A percentile compares a stretch with the other conserved stretches of the same genome.
These are phyloP conservation scores for Prinia subflava DNA, from an alignment of 2,113 vertebrate species.

Conservation along the genomic window DNA sequence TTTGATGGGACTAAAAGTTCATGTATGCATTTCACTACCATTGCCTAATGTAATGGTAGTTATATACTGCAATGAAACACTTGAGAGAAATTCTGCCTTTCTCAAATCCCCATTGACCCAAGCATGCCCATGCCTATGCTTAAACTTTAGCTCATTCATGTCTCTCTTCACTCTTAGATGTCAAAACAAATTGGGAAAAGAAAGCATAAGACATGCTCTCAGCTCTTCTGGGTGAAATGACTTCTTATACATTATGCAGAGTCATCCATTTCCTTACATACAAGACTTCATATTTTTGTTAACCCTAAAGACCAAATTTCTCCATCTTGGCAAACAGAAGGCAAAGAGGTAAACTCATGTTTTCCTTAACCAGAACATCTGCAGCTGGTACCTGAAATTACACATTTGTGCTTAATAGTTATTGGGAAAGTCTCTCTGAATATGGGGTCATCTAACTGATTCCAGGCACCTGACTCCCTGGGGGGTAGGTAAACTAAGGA, in stretches of 20 bases:
- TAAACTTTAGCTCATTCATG: background rate
- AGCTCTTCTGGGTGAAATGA: background rate
- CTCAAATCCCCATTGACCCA: background rate
- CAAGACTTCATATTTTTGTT: background rate
- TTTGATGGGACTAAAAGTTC: background rate
- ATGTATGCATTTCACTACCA: fast-evolving
- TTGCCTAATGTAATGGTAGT: background rate
- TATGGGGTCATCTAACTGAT: background rate
- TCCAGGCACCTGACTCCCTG: background rate
- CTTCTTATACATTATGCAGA: background rate
- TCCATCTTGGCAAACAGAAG: background rate
- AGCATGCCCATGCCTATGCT: background rate
- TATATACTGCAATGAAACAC: background rate
- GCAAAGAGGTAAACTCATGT: background rate
- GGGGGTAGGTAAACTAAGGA: background rate
- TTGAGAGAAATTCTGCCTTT: background rate
- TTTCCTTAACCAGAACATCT: background rate
- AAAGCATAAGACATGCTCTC: background rate
- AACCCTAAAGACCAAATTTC: background rate
- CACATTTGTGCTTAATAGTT: background rate
- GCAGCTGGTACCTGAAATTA: background rate
- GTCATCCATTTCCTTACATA: background rate
- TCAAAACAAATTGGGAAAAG: background rate
- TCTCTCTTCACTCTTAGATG: background rate
- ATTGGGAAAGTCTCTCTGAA: background rate